These are phyloP conservation scores for Omphaloscelis lunosa DNA, from an alignment of 2,888 invertebrate species.

Conservation along the genomic window DNA sequence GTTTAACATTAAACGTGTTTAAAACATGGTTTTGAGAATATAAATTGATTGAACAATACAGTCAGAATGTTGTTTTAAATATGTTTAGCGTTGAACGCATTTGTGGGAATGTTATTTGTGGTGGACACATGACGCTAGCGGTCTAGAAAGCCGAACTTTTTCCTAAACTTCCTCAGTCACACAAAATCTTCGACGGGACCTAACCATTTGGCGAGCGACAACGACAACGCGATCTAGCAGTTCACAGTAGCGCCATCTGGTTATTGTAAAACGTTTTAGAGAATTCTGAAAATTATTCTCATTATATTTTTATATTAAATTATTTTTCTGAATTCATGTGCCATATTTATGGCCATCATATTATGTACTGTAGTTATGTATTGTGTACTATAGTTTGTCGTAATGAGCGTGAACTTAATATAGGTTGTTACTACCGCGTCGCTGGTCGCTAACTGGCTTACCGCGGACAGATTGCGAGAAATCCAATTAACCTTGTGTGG, in stretches of 20 bases:
- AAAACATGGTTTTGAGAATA: background rate
- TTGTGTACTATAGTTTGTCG: background rate
- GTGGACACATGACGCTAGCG: background rate
- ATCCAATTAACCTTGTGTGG: constrained; percentile 53
- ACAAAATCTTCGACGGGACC: too few species aligned
- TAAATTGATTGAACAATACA: too few species aligned
- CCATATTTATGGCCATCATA: background rate
- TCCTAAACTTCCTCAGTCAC: too few species aligned
- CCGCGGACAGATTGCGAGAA: constrained; percentile 29
- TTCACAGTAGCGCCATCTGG: too few species aligned
- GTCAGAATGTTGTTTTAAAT: background rate
- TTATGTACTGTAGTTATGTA: background rate
- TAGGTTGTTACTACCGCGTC: background rate
- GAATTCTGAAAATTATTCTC: too few species aligned
- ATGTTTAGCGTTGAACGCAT: background rate
- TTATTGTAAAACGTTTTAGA: too few species aligned
- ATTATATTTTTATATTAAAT: too few species aligned
- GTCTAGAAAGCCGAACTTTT: background rate
- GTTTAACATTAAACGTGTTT: background rate
- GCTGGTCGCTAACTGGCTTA: constrained; percentile 48
- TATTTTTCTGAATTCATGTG: too few species aligned
- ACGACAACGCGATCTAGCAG: too few species aligned
- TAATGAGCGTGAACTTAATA: constrained; percentile 5
- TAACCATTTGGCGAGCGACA: too few species aligned
- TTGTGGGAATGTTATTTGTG: background rate